Evolutionary conservation across 2,888 invertebrate species (phyloP).

Genomic region (Pegoplata infirma): DNA sequence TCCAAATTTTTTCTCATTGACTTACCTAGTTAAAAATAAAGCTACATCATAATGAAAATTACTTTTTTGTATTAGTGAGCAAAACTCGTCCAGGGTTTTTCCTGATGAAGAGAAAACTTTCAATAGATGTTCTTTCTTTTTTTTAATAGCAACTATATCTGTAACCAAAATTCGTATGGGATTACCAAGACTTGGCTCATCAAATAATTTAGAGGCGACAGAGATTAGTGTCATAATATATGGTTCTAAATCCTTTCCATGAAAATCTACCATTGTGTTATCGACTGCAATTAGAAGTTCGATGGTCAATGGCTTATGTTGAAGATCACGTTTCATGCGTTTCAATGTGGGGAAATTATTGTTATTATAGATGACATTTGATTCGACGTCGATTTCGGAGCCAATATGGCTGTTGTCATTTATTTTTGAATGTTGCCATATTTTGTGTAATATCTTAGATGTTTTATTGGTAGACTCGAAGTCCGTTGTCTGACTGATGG

Average conservation of each 20-base stretch:
- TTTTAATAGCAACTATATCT: too few relatives aligned
- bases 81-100: slow-evolving; percentile 86
- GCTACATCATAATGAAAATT: slow-evolving; percentile 86
- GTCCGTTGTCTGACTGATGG: slow-evolving; percentile 78
- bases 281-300: too few relatives aligned
- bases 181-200: too few relatives aligned
- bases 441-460: too few relatives aligned
- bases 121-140: slow-evolving; percentile 91
- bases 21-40: slow-evolving; percentile 86
- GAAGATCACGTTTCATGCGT: slow-evolving; percentile 72
- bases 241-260: slow-evolving; percentile 82
- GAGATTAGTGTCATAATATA: slow-evolving; percentile 90
- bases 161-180: too few relatives aligned
- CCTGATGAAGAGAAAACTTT: slow-evolving; percentile 80
- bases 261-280: slow-evolving; percentile 89
- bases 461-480: slow-evolving; percentile 67
- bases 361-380: slow-evolving; percentile 66
- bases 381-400: slow-evolving; percentile 69
- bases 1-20: too few relatives aligned
- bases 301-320: slow-evolving; percentile 78
- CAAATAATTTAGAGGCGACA: too few relatives aligned
- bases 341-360: slow-evolving; percentile 59
- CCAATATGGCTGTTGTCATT: slow-evolving; percentile 72
- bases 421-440: slow-evolving; percentile 73
- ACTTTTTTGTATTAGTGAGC: slow-evolving; percentile 82